Evolutionary conservation across 2,113 vertebrate genomes (phyloP).

Genomic region (Lasiurus cinereus): DNA sequence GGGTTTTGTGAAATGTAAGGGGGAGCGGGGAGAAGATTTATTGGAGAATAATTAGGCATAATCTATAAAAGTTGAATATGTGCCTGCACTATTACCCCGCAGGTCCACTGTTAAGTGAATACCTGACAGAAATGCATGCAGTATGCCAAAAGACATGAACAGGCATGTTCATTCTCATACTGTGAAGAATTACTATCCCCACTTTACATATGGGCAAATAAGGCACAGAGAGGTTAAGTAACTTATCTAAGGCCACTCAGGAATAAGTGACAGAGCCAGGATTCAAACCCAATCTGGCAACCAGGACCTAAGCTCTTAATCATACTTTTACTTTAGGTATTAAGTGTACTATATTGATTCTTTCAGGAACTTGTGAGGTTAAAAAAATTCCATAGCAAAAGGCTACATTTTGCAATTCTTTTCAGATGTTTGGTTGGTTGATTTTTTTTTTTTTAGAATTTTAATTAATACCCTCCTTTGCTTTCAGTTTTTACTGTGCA

Average conservation of each 20-base stretch:
- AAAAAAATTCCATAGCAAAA: neutral
- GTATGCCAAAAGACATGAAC: neutral
- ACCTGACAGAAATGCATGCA: neutral
- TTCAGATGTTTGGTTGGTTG: conserved; percentile 48
- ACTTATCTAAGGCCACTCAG: neutral
- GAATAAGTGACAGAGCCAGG: neutral
- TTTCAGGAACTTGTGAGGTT: conserved; percentile 24
- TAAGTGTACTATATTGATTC: neutral
- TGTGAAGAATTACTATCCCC: neutral
- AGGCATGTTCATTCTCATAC: neutral
- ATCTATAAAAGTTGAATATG: neutral
- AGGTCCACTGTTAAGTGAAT: neutral
- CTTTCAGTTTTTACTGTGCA: neutral
- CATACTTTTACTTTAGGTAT: neutral
- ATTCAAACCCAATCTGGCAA: conserved; percentile 16
- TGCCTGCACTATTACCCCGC: neutral
- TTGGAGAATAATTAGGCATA: neutral
- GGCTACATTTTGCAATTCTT: conserved; percentile 30
- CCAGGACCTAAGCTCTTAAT: neutral
- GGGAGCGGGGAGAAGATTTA: neutral
- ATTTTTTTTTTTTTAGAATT: neutral
- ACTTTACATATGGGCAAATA: neutral
- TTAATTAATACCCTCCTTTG: neutral
- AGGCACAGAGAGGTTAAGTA: neutral
- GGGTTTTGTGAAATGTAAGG: neutral